Conservation (phyloP, 2,113 vertebrate genomes). For the Cairina moschata region DNA sequence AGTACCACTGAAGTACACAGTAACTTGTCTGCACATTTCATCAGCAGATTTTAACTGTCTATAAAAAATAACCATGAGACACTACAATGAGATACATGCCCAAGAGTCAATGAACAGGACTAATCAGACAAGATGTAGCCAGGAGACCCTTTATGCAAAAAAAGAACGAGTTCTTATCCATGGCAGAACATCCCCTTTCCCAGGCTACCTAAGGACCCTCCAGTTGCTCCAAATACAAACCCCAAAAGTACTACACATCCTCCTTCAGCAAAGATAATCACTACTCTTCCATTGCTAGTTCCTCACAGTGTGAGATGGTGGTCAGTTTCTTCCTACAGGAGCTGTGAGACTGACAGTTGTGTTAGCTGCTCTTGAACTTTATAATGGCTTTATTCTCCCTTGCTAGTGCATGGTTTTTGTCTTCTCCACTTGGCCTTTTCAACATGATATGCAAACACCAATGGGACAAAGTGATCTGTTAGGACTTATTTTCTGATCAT, state of each 20-base stretch:
- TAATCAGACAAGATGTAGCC: neutral
- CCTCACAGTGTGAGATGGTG: neutral
- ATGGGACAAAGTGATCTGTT: neutral
- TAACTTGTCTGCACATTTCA: neutral
- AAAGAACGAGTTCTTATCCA: accelerated
- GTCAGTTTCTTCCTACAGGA: neutral
- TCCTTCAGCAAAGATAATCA: neutral
- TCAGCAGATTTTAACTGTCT: neutral
- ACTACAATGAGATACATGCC: neutral
- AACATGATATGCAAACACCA: neutral
- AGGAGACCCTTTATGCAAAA: neutral
- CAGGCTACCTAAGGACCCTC: neutral
- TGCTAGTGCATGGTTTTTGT: neutral
- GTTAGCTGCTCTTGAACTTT: neutral
- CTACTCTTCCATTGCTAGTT: neutral
- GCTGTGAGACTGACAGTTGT: neutral
- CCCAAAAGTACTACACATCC: neutral
- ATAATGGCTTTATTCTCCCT: neutral
- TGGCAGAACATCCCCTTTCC: neutral
- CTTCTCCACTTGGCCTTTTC: neutral
- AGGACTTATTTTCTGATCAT: neutral
- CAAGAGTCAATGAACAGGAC: neutral
- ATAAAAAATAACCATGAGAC: neutral
- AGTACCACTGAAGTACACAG: neutral
- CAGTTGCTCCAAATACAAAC: neutral